Evolutionary conservation across 1,140 invertebrate species (phyloP), one percentile per base, ranked within the genome.

Genomic region (Amyelois transitella): DNA sequence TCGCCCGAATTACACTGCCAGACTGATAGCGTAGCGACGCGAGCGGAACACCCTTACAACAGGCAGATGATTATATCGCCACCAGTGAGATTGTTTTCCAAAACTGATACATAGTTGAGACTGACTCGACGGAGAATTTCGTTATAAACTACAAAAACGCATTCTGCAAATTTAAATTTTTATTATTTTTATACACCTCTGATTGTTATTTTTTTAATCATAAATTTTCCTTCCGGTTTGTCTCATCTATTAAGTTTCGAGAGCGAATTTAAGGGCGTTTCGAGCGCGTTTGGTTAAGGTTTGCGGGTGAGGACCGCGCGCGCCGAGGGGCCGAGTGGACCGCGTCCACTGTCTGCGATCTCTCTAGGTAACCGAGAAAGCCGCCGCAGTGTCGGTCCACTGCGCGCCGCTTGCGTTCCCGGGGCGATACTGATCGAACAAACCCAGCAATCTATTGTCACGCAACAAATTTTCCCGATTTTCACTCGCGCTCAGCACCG

Each of bases 311-410:
- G 76, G 82, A 78, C 80, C 82, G 73, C 75, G 75, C 67, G 60
- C 56, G 78, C 75, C 70, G 79, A 66, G 76, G 75, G 77, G 77
- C 70, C 58, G 51, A 60, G 77, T 83, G 83, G 80, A 72, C 75
- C 12, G 18, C 25, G 72, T 75, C 77, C 81, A 81, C 77, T 68
- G 81, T 79, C 72, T 77, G 81, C 81, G 84, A 87, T 85, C 84
- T 87, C 83, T 83, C 69, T 84, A 86, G 82, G 80, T 86, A 83
- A 73, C 69, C 67, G 73, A 72, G 63, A 66, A 64, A 53, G 62
- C 56, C 58, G 47, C 52, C 51, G 53, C 66, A 64, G 59, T 47
- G 54, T 60, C 70, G 71, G 67, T 73, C 67, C 66, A 51, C 51
- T 62, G 64, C 61, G 61, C 55, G 60, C 47, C 61, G 72, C 65